Conservation (phyloP, 1,140 invertebrate species). For the Gonioctena quinquepunctata region DNA sequence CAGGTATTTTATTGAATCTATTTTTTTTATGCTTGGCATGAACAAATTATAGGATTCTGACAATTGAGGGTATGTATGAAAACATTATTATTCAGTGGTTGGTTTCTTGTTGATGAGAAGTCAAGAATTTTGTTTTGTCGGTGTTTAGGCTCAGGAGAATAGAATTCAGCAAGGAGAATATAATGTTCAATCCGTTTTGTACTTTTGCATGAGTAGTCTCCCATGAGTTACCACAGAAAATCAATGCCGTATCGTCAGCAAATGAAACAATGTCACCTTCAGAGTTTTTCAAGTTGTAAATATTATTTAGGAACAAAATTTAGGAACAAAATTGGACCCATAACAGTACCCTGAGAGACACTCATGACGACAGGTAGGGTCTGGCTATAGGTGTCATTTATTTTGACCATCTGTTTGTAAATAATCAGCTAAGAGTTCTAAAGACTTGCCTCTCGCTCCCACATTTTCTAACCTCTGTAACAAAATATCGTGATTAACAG, state of each 20-base stretch:
- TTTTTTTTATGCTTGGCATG: no score
- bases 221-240: background rate
- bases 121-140: background rate
- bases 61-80: no score
- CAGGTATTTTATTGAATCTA: no score
- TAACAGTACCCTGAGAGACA: background rate
- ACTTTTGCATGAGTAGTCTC: background rate
- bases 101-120: background rate
- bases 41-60: no score
- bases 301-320: no score
- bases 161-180: background rate
- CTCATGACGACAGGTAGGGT: background rate
- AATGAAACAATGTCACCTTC: background rate
- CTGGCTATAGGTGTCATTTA: background rate
- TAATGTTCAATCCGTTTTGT: background rate
- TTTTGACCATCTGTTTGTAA: no score
- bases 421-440: no score
- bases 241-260: background rate
- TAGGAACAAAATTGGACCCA: slow-evolving; percentile 4
- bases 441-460: background rate
- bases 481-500: background rate
- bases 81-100: no score
- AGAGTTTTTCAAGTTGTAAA: background rate
- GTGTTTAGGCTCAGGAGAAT: background rate
- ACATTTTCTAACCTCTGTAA: slow-evolving; percentile 8